Evolutionary conservation across 2,888 invertebrate species (phyloP).

Genomic region (Spodoptera picta): DNA sequence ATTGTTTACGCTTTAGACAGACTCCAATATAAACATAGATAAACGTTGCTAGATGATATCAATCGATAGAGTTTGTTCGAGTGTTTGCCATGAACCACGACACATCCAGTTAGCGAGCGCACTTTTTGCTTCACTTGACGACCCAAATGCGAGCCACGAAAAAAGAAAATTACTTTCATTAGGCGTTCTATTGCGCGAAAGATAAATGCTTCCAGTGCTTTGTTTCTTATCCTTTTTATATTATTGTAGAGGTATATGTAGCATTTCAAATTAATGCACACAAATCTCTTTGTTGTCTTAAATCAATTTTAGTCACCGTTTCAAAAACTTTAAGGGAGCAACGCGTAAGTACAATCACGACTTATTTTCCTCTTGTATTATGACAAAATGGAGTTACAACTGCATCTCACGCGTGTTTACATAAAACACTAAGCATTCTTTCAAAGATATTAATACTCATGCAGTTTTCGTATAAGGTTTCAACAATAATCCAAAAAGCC

Average conservation of each 20-base stretch:
- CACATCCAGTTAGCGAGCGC: constrained; percentile 19
- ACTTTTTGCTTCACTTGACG: constrained; percentile 32
- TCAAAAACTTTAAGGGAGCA: constrained; percentile 32
- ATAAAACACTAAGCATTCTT: not conserved
- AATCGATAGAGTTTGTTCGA: constrained; percentile 14
- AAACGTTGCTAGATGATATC: constrained; percentile 13
- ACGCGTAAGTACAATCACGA: constrained; percentile 26
- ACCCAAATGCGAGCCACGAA: constrained; percentile 23
- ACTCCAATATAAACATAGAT: constrained; percentile 15
- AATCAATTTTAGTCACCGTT: constrained; percentile 10
- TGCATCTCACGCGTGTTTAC: not conserved
- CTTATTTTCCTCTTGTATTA: constrained; percentile 32
- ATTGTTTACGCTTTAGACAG: constrained; percentile 26
- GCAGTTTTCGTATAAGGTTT: not conserved
- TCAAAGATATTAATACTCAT: not conserved
- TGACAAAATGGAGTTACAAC: constrained; percentile 18
- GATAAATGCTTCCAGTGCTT: constrained; percentile 13
- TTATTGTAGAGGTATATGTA: constrained; percentile 1
- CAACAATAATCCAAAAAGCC: constrained; percentile 2
- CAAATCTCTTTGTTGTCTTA: constrained; percentile 5
- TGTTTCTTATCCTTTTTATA: constrained; percentile 2
- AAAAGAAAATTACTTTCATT: constrained; percentile 44
- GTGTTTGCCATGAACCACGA: constrained; percentile 21
- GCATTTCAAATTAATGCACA: constrained; percentile 17
- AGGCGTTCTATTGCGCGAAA: constrained; percentile 19